phyloP scores from a whole-genome alignment of 2,113 vertebrate genomes.

The Carassius auratus region DNA sequence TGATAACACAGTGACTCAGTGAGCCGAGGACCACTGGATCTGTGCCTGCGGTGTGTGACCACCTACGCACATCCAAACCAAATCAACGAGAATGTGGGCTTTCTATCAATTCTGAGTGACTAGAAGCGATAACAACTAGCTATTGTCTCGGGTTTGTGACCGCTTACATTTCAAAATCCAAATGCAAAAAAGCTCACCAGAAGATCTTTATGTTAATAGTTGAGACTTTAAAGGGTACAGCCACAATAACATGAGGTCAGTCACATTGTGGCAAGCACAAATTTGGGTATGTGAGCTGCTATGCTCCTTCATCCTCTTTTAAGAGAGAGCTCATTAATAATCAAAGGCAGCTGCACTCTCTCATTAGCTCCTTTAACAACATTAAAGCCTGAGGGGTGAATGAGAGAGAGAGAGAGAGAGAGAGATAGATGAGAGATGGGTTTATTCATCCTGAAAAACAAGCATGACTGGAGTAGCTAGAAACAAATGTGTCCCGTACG shows the following conservation, averaged over 20 bases:
- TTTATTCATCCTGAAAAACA: constrained; percentile 26
- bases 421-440: constrained; percentile 26
- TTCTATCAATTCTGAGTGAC: not conserved
- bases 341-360: not conserved
- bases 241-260: not conserved
- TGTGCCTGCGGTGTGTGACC: not conserved
- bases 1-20: constrained; percentile 14
- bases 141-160: not conserved
- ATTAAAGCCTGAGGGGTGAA: not conserved
- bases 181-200: not conserved
- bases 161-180: not conserved
- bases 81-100: not conserved
- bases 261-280: not conserved
- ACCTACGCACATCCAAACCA: constrained; percentile 6
- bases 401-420: constrained; percentile 37
- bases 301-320: not conserved
- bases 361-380: not conserved
- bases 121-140: not conserved
- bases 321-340: not conserved
- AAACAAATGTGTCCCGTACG: not conserved
- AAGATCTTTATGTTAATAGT: not conserved
- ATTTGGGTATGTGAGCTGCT: not conserved
- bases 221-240: not conserved
- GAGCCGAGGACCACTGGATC: not conserved
- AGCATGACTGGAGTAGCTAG: constrained; percentile 25